Conservation (phyloP, 2,888 invertebrate species). For the Diachrysia chrysitis region DNA sequence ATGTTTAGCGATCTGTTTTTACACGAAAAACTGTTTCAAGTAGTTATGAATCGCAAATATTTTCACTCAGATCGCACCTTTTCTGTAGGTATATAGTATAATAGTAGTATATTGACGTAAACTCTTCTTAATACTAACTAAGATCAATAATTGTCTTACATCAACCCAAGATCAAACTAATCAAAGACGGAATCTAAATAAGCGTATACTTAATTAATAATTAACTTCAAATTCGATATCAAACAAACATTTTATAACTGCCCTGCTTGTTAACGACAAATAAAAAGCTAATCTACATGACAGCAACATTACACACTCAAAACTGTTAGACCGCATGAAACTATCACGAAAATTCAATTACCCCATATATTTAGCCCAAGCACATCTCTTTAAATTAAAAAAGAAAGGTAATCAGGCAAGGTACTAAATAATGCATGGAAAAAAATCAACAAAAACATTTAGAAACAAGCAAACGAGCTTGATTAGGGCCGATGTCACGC, state of each 20-base stretch:
- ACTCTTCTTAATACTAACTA: too few species aligned
- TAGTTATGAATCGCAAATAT: too few species aligned
- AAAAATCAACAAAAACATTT: slow-evolving; percentile 68
- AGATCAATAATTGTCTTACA: slow-evolving; percentile 28
- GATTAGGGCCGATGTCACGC: slow-evolving; percentile 88
- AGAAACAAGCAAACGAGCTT: slow-evolving; percentile 79
- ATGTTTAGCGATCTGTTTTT: too few species aligned
- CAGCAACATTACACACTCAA: slow-evolving; percentile 45
- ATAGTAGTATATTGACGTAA: too few species aligned
- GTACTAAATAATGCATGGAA: slow-evolving; percentile 70
- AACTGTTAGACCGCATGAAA: slow-evolving; percentile 63
- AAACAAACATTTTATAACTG: slow-evolving; percentile 51
- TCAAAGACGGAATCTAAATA: background rate
- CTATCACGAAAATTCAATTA: slow-evolving; percentile 77
- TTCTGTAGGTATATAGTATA: too few species aligned
- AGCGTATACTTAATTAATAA: background rate
- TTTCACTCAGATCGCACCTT: too few species aligned
- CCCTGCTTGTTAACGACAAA: slow-evolving; percentile 34
- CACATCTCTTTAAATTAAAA: slow-evolving; percentile 75
- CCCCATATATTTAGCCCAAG: slow-evolving; percentile 68
- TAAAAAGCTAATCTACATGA: slow-evolving; percentile 39
- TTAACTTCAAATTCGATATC: slow-evolving; percentile 47
- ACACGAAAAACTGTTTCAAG: too few species aligned
- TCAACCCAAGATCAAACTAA: background rate
- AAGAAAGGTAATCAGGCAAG: slow-evolving; percentile 80